phyloP scores from a whole-genome alignment of 1,140 invertebrate genomes.

The Platorchestia sp. region DNA sequence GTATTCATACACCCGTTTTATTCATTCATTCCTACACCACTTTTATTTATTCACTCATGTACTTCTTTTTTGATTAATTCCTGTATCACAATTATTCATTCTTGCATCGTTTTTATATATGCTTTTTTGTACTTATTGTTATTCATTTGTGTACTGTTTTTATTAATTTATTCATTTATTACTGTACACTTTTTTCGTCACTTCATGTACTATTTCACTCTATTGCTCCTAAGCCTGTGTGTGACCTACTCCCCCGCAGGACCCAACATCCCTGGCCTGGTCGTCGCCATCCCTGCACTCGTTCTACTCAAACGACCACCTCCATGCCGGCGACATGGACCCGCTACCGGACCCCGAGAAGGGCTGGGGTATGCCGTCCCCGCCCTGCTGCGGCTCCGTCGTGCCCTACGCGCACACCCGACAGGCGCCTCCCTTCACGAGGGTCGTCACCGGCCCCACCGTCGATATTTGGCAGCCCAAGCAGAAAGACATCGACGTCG shows the following conservation, averaged over 20 bases:
- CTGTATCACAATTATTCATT: no score
- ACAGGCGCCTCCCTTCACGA: slow-evolving; percentile 62
- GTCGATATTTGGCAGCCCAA: slow-evolving; percentile 61
- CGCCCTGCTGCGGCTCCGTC: slow-evolving; percentile 61
- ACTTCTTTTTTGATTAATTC: no score
- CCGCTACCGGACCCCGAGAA: slow-evolving; percentile 6
- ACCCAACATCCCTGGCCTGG: not conserved
- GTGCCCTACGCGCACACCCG: slow-evolving; percentile 63
- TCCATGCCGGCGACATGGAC: not conserved
- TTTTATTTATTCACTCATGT: no score
- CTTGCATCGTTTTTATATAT: no score
- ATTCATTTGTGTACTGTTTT: no score
- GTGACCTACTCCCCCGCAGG: not conserved
- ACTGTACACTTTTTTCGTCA: no score
- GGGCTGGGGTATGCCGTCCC: slow-evolving; percentile 50
- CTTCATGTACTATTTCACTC: no score
- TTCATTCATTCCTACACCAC: no score
- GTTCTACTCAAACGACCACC: slow-evolving; percentile 21
- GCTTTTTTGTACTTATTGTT: no score
- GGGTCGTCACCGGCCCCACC: slow-evolving; percentile 63
- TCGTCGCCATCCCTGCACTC: not conserved
- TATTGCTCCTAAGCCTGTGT: no score
- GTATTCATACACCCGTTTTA: no score
- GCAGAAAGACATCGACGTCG: slow-evolving; percentile 58
- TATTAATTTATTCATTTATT: no score